Percentiles rank a stretch among this genome's conserved stretches.
phyloP scores from a whole-genome alignment of 2,888 invertebrate genomes.

The Caenorhabditis sulstoni region DNA sequence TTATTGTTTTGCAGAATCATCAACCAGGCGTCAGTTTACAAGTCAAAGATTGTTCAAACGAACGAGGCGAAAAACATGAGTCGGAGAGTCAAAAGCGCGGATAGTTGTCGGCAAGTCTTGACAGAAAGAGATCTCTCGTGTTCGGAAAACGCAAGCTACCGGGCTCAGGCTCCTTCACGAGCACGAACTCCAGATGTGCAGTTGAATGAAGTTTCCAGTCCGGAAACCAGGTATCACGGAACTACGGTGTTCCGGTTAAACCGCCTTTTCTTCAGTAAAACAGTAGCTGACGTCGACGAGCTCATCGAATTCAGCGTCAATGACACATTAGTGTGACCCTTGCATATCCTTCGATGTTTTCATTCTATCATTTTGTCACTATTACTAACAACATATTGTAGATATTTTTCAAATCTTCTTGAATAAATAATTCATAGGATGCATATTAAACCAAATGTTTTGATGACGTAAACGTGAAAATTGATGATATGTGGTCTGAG shows the following conservation, averaged over 20 bases:
- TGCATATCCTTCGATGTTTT: no score
- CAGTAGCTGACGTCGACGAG: conserved; percentile 24
- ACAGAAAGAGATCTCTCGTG: conserved; percentile 4
- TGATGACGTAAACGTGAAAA: conserved; percentile 49
- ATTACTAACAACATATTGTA: conserved; percentile 15
- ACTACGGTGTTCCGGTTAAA: no score
- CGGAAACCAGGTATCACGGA: conserved; percentile 30
- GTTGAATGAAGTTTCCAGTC: conserved; percentile 44
- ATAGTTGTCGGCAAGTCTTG: not conserved
- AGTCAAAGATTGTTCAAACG: conserved; percentile 41
- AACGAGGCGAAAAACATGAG: conserved; percentile 36
- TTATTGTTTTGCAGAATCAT: conserved; percentile 37
- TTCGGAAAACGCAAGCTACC: conserved; percentile 33
- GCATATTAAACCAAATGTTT: conserved; percentile 47
- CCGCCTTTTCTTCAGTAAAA: conserved; percentile 51
- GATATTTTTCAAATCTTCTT: conserved; percentile 37
- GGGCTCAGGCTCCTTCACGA: conserved; percentile 19
- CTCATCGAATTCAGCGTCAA: conserved; percentile 54
- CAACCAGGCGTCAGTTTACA: conserved; percentile 50
- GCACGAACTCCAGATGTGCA: conserved; percentile 45
- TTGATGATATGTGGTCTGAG: conserved; percentile 47
- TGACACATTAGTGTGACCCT: conserved; percentile 41
- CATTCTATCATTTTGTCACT: conserved; percentile 6
- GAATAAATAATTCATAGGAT: conserved; percentile 47
- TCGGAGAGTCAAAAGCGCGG: conserved; percentile 28